Conservation (phyloP, 1,140 invertebrate genomes). For the Apis cerana region DNA sequence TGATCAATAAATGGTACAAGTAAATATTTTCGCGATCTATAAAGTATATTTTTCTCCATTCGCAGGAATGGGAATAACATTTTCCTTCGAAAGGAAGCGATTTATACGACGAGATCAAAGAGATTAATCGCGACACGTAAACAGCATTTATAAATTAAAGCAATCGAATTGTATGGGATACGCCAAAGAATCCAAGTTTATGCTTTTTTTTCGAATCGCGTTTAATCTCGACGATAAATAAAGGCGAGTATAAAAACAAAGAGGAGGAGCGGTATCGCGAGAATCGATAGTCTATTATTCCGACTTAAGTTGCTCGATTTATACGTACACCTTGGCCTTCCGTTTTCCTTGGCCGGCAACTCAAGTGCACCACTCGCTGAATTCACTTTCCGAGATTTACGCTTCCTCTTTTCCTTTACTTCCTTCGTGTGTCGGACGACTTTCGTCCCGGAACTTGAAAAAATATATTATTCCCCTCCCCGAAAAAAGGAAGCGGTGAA, state of each 20-base stretch:
- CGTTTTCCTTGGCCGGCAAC: slow-evolving; percentile 42
- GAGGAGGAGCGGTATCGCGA: slow-evolving; percentile 21
- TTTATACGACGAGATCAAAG: no score
- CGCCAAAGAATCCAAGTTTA: neutral
- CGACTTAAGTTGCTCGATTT: slow-evolving; percentile 71
- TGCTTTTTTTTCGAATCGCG: neutral
- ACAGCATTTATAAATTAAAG: neutral
- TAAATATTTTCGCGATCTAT: no score
- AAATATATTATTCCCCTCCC: no score
- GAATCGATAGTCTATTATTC: slow-evolving; percentile 77
- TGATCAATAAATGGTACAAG: no score
- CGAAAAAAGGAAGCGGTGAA: neutral
- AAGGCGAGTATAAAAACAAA: slow-evolving; percentile 55
- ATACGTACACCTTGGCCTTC: slow-evolving; percentile 66
- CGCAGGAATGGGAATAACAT: no score
- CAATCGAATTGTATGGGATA: neutral
- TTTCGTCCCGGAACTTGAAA: neutral
- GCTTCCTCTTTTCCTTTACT: slow-evolving; percentile 8
- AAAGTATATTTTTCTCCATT: no score
- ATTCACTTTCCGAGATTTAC: slow-evolving; percentile 58
- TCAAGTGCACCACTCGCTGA: slow-evolving; percentile 40
- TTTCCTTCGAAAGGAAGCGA: no score
- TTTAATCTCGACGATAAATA: slow-evolving; percentile 76
- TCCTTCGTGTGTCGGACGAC: neutral
- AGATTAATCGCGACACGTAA: neutral